Evolutionary conservation across 2,113 vertebrate species (phyloP), one percentile per base, ranked within the genome.

Genomic region (Mirounga angustirostris): DNA sequence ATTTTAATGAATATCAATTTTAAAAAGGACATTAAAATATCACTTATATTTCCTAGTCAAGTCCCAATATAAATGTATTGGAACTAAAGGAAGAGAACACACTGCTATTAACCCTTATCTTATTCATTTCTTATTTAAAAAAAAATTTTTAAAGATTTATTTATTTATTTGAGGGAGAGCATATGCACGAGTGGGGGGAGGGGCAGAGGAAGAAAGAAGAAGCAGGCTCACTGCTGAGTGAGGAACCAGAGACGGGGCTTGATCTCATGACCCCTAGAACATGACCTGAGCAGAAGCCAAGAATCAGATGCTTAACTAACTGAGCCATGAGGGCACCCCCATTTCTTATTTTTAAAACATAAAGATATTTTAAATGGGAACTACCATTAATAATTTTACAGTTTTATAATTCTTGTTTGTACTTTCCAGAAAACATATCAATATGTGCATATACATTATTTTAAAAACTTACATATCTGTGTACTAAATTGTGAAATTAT

Each of bases 281-380:
- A 69, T 69, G 33, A 36, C 67, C 33, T 36, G 16, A 69, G 7
- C 67, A 36, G 33, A 69, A 69, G 33, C 16, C 67, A 36, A 69
- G 67, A 69, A 36, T 69, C 67, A 69, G 67, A 69, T 19, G 16
- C 16, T 69, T 36, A 69, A 36, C n/a, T 10, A 3, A 69, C 33
- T 69, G 67, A 69, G 67, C 67, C 33, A 8, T 7, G 3, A 33
- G 36, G 18, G 7, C 19, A 18, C 16, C 7, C 67, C 67, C 4
- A 83, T 89, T 95, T 90, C 19, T 63, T 65, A 86, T 28, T 93
- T 97, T 33, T 33, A 82, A 94, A 90, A 67, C 18, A 67, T 15
- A 74, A 78, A 15, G 5, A 46, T 50, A 15, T n/a, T 63, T 94
- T 81, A 54, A 93, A 81, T 67, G 1, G 84, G 14, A 11, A 7